Evolutionary conservation across 2,113 vertebrate species (phyloP).

Genomic region (Tauraco erythrolophus): DNA sequence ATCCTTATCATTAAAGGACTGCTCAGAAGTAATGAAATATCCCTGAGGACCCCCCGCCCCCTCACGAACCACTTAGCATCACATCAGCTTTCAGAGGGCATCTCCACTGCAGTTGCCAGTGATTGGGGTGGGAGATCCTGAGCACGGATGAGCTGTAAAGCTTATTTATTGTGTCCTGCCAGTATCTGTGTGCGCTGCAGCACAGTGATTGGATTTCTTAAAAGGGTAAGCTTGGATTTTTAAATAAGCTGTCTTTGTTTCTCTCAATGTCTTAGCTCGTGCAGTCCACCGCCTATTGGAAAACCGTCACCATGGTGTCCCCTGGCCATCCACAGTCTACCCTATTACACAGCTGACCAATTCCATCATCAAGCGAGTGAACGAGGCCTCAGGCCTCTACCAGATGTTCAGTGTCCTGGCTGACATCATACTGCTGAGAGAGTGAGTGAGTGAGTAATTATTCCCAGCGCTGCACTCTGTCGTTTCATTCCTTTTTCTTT

Average conservation of each 20-base stretch:
- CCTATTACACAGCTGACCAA: conserved; percentile 86
- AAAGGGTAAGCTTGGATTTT: not conserved
- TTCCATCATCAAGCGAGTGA: conserved; percentile 87
- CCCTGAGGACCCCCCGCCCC: not conserved
- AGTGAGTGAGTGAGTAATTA: conserved; percentile 90
- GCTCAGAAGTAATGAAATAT: not conserved
- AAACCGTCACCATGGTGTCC: conserved; percentile 84
- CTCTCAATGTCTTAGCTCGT: conserved; percentile 73
- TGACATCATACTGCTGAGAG: conserved; percentile 89
- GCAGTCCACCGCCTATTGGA: conserved; percentile 90
- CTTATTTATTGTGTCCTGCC: not conserved
- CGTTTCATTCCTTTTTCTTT: not conserved
- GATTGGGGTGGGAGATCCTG: not conserved
- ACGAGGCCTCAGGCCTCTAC: conserved; percentile 93
- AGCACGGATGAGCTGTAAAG: not conserved
- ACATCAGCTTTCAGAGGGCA: conserved; percentile 19
- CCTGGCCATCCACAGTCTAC: conserved; percentile 83
- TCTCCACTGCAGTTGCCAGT: not conserved
- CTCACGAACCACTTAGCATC: not conserved
- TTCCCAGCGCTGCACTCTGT: not conserved
- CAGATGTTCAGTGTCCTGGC: conserved; percentile 95
- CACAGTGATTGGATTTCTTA: not conserved
- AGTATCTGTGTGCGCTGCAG: not conserved
- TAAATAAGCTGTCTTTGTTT: not conserved
- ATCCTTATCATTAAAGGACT: not conserved